Percentiles rank a stretch among this genome's conserved stretches.
Evolutionary conservation across 2,113 vertebrate genomes (phyloP).

Genomic region (Jacana jacana): DNA sequence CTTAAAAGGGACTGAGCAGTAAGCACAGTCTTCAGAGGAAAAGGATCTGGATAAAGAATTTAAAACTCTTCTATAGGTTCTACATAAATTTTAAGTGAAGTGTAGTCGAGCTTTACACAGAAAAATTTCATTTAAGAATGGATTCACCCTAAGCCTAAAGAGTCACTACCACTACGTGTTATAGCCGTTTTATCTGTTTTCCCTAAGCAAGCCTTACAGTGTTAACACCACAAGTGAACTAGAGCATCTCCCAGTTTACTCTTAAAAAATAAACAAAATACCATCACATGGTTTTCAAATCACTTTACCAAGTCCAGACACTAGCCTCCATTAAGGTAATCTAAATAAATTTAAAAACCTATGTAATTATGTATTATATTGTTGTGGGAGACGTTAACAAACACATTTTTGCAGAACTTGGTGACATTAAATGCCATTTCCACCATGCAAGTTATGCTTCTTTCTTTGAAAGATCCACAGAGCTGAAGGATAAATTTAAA

Average conservation of each 20-base stretch:
- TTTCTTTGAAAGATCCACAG: neutral
- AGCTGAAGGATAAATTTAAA: neutral
- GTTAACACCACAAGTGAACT: neutral
- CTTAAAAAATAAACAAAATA: neutral
- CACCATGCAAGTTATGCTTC: neutral
- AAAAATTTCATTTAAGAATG: neutral
- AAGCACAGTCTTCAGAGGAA: neutral
- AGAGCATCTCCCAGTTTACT: neutral
- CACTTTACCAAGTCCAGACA: neutral
- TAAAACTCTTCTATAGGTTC: neutral
- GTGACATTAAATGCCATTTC: neutral
- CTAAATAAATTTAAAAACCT: neutral
- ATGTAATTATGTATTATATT: neutral
- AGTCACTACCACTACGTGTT: neutral
- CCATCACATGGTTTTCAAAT: neutral
- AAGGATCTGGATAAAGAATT: neutral
- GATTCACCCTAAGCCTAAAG: neutral
- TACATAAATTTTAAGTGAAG: neutral
- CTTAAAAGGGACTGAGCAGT: neutral
- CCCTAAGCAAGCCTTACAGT: neutral
- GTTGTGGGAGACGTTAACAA: neutral
- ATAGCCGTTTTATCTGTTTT: neutral
- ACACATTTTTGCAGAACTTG: neutral
- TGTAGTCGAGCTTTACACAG: neutral
- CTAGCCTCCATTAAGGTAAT: neutral